A percentile compares a stretch with the other conserved stretches of the same genome.
Conservation (phyloP, 2,888 invertebrate species). For the Operophtera brumata region DNA sequence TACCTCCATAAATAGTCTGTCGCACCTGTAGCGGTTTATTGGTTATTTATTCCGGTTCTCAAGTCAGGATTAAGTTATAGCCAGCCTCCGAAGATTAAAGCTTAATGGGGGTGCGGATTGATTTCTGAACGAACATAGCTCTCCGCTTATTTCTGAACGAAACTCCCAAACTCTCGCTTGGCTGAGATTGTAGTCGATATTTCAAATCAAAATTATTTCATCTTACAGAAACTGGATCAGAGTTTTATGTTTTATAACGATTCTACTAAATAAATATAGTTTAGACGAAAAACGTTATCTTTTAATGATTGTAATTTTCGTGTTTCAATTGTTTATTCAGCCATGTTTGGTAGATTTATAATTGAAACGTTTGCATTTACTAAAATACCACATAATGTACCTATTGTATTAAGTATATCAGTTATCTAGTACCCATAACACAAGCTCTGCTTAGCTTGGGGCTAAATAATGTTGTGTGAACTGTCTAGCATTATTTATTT, state of each 20-base stretch:
- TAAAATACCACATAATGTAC: too few species aligned
- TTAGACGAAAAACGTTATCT: too few species aligned
- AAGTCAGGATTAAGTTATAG: slow-evolving; percentile 78
- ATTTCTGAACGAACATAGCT: slow-evolving; percentile 68
- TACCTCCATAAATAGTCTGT: slow-evolving; percentile 59
- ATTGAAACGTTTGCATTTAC: too few species aligned
- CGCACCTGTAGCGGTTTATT: slow-evolving; percentile 77
- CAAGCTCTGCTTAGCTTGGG: too few species aligned
- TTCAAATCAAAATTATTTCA: slow-evolving; percentile 25
- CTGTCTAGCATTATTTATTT: too few species aligned
- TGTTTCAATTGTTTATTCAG: too few species aligned
- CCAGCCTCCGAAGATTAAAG: slow-evolving; percentile 77
- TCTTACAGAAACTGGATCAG: background rate
- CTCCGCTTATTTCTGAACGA: slow-evolving; percentile 65
- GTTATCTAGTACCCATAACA: too few species aligned
- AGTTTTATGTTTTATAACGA: background rate
- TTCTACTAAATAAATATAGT: background rate
- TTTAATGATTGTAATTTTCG: too few species aligned
- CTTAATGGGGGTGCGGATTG: slow-evolving; percentile 76
- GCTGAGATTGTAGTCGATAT: slow-evolving; percentile 28
- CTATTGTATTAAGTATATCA: too few species aligned
- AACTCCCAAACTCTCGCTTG: slow-evolving; percentile 54
- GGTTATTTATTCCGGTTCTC: slow-evolving; percentile 76
- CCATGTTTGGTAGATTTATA: too few species aligned
- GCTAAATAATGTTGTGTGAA: too few species aligned